These are phyloP conservation scores for Desmophyllum pertusum DNA, from an alignment of 92 coral and sea anemone species.

Conservation along the genomic window DNA sequence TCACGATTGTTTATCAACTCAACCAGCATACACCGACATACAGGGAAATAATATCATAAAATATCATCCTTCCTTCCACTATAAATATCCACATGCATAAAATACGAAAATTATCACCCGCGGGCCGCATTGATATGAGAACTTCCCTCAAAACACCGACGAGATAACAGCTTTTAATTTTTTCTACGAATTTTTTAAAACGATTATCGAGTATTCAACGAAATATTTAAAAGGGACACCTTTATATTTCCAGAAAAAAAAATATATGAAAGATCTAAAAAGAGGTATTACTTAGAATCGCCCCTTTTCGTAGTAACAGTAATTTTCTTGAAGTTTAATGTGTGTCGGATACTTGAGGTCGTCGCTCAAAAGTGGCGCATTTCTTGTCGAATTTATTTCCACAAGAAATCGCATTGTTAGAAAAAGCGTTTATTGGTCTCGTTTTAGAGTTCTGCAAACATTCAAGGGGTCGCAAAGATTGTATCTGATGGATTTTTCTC, in stretches of 20 bases:
- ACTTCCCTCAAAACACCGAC: neutral
- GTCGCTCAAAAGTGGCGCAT: neutral
- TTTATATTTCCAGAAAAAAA: neutral
- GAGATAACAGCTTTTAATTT: conserved; percentile 14
- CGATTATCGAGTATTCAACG: neutral
- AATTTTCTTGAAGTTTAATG: neutral
- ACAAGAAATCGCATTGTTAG: neutral
- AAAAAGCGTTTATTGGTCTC: neutral
- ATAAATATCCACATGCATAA: conserved; percentile 11
- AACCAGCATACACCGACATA: conserved; percentile 16
- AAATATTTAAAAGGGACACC: neutral
- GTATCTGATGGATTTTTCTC: neutral
- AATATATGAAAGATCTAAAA: too few relatives aligned
- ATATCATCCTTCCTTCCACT: neutral
- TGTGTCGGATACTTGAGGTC: neutral
- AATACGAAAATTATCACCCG: neutral
- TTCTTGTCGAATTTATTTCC: neutral
- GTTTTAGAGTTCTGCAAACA: neutral
- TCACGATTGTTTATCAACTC: conserved; percentile 27
- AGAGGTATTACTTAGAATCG: neutral
- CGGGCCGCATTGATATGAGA: neutral
- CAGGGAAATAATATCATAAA: neutral
- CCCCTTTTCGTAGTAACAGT: neutral
- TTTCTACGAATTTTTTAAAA: neutral
- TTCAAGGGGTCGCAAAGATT: conserved; percentile 4